Conservation (phyloP, 1,140 invertebrate genomes). For the Lepidurus packardi region DNA sequence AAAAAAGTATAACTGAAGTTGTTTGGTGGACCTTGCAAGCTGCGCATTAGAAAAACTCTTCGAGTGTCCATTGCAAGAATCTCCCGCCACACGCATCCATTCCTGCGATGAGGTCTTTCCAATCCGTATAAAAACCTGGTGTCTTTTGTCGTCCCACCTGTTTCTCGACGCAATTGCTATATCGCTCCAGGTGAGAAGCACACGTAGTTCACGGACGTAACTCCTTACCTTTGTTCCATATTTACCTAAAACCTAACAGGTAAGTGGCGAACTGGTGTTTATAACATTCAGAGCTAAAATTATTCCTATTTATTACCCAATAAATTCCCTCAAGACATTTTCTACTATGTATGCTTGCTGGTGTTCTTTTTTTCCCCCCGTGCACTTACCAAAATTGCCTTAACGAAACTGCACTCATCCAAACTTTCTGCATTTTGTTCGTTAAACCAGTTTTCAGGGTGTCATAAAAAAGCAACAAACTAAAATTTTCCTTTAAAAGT, state of each 20-base stretch:
- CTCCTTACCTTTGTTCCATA: not conserved
- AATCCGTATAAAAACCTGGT: conserved; percentile 9
- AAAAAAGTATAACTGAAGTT: not conserved
- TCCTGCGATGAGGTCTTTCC: not conserved
- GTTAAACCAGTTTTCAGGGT: not conserved
- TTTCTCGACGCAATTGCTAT: not conserved
- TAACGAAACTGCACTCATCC: not conserved
- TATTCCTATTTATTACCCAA: not conserved
- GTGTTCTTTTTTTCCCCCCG: not conserved
- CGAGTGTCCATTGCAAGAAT: not conserved
- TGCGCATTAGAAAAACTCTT: not conserved
- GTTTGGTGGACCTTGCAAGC: not conserved
- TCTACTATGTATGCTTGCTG: not conserved
- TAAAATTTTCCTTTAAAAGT: no score
- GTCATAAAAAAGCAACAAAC: no score
- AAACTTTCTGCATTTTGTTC: not conserved
- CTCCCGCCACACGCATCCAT: not conserved
- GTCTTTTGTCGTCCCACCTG: not conserved
- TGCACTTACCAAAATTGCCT: not conserved
- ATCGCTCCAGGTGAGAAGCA: not conserved
- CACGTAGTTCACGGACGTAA: not conserved
- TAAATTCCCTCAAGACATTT: not conserved
- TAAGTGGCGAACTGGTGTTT: not conserved
- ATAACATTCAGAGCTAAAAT: not conserved
- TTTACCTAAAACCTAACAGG: not conserved